These are phyloP conservation scores for Pelusios castaneus DNA, from an alignment of 2,113 vertebrate species.

Conservation along the genomic window DNA sequence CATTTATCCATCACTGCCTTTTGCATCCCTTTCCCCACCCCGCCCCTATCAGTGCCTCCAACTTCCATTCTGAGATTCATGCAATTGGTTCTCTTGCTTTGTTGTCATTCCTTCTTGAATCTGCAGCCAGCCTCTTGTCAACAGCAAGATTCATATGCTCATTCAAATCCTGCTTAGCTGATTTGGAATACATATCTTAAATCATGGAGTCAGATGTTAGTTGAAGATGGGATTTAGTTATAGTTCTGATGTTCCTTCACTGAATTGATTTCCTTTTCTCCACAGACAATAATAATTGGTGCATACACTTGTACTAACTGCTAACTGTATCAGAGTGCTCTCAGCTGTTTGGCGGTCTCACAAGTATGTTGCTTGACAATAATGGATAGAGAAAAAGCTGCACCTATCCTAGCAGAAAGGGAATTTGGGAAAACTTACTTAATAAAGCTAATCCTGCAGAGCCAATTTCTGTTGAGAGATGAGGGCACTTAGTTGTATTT, in stretches of 20 bases:
- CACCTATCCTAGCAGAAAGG: neutral
- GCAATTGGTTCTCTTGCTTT: neutral
- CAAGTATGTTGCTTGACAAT: neutral
- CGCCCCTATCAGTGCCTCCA: neutral
- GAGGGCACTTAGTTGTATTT: neutral
- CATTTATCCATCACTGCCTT: neutral
- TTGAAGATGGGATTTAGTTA: slow-evolving; percentile 9
- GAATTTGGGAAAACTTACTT: neutral
- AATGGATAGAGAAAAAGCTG: neutral
- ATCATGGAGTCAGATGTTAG: neutral
- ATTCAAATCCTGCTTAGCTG: neutral
- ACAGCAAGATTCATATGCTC: neutral
- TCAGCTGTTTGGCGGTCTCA: neutral
- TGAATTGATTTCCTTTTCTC: neutral
- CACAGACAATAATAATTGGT: neutral
- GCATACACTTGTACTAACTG: neutral
- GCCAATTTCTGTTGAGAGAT: neutral
- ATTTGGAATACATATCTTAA: neutral
- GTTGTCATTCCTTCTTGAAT: neutral
- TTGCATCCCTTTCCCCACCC: neutral
- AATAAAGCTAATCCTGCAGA: neutral
- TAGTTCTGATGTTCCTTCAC: neutral
- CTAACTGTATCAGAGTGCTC: neutral
- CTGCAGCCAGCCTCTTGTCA: neutral
- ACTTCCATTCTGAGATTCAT: neutral